A percentile compares a stretch with the other conserved stretches of the same genome.
phyloP scores from a whole-genome alignment of 2,113 vertebrate species.

The Cettia cetti region DNA sequence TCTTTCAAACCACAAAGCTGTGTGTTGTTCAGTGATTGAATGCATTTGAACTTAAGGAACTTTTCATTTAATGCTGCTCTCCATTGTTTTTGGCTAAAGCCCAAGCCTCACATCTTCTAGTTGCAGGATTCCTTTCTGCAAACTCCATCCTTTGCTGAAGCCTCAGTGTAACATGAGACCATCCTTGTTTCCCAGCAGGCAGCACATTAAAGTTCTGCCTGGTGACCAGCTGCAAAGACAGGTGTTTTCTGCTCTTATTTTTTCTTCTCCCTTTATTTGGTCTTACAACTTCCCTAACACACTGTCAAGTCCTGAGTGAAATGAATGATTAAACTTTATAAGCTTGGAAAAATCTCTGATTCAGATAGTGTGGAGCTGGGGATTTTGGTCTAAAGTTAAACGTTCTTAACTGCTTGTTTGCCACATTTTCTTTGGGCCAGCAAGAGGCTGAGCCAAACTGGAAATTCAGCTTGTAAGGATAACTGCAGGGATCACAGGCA shows the following conservation, averaged over 20 bases:
- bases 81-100: conserved; percentile 73
- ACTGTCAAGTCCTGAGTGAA: conserved; percentile 1
- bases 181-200: conserved; percentile 66
- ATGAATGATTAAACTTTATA: neutral
- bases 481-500: neutral
- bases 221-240: conserved; percentile 76
- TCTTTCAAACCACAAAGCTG: conserved; percentile 52
- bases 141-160: conserved; percentile 63
- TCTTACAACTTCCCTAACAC: conserved; percentile 32
- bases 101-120: conserved; percentile 77
- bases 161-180: conserved; percentile 68
- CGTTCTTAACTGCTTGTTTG: neutral
- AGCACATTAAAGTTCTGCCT: conserved; percentile 69
- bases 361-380: neutral
- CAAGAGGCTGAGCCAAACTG: neutral
- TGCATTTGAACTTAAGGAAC: conserved; percentile 66
- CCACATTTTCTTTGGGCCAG: neutral
- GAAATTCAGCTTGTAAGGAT: neutral
- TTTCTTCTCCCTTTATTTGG: conserved; percentile 31
- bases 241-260: conserved; percentile 68
- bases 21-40: conserved; percentile 56
- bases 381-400: neutral
- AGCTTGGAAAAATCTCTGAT: neutral
- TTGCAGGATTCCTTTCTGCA: conserved; percentile 75
- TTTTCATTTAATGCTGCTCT: conserved; percentile 69